A percentile compares a stretch with the other conserved stretches of the same genome.
Evolutionary conservation across 2,113 vertebrate genomes (phyloP).

Genomic region (Tiliqua scincoides): DNA sequence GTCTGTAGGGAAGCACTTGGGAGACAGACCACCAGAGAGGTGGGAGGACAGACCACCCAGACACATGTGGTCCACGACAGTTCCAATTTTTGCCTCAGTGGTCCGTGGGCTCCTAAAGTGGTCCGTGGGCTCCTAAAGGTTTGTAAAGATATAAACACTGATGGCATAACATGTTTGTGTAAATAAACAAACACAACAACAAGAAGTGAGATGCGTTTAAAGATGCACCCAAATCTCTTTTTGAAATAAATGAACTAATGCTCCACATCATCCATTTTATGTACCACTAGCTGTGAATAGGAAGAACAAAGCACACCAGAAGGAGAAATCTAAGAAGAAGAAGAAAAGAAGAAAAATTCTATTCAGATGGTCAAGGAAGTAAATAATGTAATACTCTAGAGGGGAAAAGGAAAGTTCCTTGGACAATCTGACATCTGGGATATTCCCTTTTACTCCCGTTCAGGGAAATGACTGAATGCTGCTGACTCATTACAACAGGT

Average conservation of each 20-base stretch:
- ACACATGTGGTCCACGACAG: too few species aligned
- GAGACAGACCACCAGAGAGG: too few species aligned
- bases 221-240: neutral
- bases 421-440: neutral
- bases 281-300: neutral
- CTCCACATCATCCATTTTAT: neutral
- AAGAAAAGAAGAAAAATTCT: neutral
- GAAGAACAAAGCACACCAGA: neutral
- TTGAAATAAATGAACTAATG: neutral
- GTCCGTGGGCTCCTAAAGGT: too few species aligned
- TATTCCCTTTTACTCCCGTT: neutral
- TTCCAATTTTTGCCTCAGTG: too few species aligned
- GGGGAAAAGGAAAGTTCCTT: neutral
- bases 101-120: too few species aligned
- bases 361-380: neutral
- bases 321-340: neutral
- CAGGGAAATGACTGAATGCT: constrained; percentile 8
- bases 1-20: too few species aligned
- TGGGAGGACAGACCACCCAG: too few species aligned
- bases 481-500: constrained; percentile 9
- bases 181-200: too few species aligned
- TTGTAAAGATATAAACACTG: too few species aligned
- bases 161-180: too few species aligned
- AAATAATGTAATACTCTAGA: neutral
- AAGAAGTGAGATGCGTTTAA: neutral